These are phyloP conservation scores for Sciurus niger DNA, from an alignment of 2,113 vertebrate genomes.

Conservation along the genomic window DNA sequence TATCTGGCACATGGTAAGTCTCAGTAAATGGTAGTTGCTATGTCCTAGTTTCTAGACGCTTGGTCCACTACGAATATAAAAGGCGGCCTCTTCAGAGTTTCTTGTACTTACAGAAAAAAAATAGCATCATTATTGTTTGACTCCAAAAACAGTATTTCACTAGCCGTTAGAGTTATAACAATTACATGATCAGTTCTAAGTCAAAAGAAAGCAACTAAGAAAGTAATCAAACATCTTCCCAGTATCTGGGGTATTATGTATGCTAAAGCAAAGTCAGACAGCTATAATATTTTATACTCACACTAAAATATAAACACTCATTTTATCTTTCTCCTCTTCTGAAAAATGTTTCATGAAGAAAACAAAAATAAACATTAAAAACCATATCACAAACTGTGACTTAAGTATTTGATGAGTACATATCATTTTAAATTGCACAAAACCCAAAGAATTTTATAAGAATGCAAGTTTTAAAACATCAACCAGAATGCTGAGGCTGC, in stretches of 20 bases:
- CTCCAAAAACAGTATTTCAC: neutral
- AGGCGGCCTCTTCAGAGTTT: neutral
- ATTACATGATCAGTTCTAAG: constrained; percentile 6
- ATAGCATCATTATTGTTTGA: neutral
- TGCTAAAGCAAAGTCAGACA: neutral
- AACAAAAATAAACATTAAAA: neutral
- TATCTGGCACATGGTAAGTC: neutral
- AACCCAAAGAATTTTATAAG: neutral
- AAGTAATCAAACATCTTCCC: neutral
- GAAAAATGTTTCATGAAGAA: constrained; percentile 13
- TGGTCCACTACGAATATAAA: neutral
- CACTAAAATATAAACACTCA: neutral
- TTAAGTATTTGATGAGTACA: neutral
- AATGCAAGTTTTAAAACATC: neutral
- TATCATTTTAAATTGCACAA: constrained; percentile 1
- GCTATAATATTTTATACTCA: neutral
- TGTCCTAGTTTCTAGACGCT: neutral
- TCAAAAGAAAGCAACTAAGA: neutral
- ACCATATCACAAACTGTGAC: neutral
- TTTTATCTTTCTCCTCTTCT: constrained; percentile 41
- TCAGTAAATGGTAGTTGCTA: neutral
- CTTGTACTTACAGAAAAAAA: neutral
- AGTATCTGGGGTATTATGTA: neutral
- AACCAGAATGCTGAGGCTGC: too few relatives aligned
- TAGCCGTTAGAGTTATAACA: neutral